Evolutionary conservation across 2,888 invertebrate genomes (phyloP).

Genomic region (Lathronympha strigana): DNA sequence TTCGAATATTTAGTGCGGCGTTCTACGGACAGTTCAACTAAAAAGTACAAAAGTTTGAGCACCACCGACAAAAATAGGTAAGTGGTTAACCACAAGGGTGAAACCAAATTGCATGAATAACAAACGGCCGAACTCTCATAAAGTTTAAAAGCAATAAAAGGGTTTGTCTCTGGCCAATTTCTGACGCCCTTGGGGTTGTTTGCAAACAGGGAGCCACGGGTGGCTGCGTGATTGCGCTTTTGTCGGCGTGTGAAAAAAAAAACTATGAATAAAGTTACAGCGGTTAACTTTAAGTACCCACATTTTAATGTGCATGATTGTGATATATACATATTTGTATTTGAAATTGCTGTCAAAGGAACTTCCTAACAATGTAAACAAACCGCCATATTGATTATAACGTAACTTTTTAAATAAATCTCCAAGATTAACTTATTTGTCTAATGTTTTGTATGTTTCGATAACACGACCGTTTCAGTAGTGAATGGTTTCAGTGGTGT

Average conservation of each 20-base stretch:
- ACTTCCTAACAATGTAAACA: no score
- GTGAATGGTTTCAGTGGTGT: no score
- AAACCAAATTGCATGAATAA: constrained; percentile 42
- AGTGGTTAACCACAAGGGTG: constrained; percentile 43
- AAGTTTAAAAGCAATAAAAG: constrained; percentile 44
- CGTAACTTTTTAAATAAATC: no score
- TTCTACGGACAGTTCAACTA: background rate
- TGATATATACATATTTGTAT: background rate
- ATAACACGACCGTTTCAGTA: no score
- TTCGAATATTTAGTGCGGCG: background rate
- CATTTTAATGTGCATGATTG: background rate
- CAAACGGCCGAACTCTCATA: constrained; percentile 39
- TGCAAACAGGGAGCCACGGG: constrained; percentile 69
- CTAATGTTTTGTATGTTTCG: no score
- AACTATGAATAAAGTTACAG: background rate
- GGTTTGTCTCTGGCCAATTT: constrained; percentile 50
- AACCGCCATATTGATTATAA: no score
- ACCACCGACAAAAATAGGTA: constrained; percentile 18
- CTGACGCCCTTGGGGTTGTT: constrained; percentile 61
- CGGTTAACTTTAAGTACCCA: background rate
- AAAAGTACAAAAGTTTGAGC: constrained; percentile 24
- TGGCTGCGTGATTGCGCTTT: constrained; percentile 70
- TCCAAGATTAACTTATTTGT: no score
- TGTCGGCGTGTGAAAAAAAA: constrained; percentile 56
- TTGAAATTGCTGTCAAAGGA: no score